Evolutionary conservation across 2,113 vertebrate genomes (phyloP).

Genomic region (Campylomormyrus tamandua): DNA sequence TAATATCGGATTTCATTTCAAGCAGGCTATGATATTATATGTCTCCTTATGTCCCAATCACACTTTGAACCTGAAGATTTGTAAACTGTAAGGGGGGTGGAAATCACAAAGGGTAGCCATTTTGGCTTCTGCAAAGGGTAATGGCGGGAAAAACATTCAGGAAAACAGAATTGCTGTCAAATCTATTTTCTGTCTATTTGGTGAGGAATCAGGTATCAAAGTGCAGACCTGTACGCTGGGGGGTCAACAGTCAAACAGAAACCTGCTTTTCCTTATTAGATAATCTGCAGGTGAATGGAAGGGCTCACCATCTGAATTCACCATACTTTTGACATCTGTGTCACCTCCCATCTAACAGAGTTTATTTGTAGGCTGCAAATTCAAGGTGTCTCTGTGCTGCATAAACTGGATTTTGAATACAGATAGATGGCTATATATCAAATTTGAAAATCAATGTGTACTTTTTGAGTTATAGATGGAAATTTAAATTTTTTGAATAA

Average conservation of each 20-base stretch:
- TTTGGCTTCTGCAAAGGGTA: not conserved
- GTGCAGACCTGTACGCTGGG: not conserved
- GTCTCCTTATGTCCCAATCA: not conserved
- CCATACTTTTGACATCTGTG: not conserved
- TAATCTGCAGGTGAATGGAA: not conserved
- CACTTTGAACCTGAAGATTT: not conserved
- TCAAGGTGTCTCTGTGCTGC: not conserved
- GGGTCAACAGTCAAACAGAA: not conserved
- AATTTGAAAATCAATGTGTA: not conserved
- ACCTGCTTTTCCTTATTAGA: not conserved
- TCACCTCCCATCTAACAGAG: not conserved
- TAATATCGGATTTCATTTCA: not conserved
- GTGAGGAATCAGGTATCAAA: not conserved
- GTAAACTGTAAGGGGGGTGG: not conserved
- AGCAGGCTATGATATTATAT: not conserved
- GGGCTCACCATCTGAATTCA: not conserved
- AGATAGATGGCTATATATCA: not conserved
- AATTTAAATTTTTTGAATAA: not conserved
- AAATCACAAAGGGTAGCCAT: not conserved
- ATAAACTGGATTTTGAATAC: not conserved
- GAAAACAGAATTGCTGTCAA: not conserved
- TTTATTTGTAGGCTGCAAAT: not conserved
- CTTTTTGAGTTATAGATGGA: not conserved
- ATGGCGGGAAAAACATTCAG: not conserved
- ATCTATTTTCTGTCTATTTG: not conserved